These are phyloP conservation scores for Plumapathes pennacea DNA, from an alignment of 92 coral and sea anemone species.

Conservation along the genomic window DNA sequence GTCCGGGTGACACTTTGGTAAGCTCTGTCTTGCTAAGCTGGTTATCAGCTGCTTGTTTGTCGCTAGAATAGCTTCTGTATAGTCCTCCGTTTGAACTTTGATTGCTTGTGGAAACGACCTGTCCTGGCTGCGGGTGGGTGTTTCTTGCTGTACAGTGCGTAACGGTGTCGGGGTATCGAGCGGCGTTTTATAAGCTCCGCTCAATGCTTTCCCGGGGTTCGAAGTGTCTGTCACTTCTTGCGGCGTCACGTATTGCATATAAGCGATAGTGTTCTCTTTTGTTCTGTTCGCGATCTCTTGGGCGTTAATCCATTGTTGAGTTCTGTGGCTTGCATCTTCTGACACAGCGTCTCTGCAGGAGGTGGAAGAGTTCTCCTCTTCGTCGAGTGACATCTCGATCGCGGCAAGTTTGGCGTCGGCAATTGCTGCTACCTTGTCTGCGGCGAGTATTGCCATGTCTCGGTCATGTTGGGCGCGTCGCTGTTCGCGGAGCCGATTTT, in stretches of 20 bases:
- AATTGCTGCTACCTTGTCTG: constrained; percentile 35
- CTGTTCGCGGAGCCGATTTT: constrained; percentile 22
- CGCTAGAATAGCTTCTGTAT: constrained; percentile 18
- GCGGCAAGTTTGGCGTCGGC: constrained; percentile 44
- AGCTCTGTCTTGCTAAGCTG: constrained; percentile 40
- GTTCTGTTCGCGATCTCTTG: not conserved
- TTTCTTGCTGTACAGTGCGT: not conserved
- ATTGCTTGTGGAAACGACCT: not conserved
- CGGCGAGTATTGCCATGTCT: constrained; percentile 44
- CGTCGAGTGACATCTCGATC: constrained; percentile 33
- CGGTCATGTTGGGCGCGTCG: constrained; percentile 30
- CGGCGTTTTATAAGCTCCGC: not conserved
- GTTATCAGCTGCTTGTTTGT: constrained; percentile 32
- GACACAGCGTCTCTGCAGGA: not conserved
- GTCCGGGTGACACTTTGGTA: constrained; percentile 58
- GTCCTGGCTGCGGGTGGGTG: not conserved
- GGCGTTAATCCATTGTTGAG: constrained; percentile 15
- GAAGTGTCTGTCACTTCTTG: not conserved
- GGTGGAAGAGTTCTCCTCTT: constrained; percentile 13
- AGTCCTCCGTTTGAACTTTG: constrained; percentile 4
- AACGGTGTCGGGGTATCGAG: not conserved
- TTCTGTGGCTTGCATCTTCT: constrained; percentile 7
- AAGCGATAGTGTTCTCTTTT: not conserved
- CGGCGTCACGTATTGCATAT: not conserved
- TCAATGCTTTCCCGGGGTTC: not conserved